phyloP scores from a whole-genome alignment of 1,140 invertebrate species.

The Colletes latitarsis region DNA sequence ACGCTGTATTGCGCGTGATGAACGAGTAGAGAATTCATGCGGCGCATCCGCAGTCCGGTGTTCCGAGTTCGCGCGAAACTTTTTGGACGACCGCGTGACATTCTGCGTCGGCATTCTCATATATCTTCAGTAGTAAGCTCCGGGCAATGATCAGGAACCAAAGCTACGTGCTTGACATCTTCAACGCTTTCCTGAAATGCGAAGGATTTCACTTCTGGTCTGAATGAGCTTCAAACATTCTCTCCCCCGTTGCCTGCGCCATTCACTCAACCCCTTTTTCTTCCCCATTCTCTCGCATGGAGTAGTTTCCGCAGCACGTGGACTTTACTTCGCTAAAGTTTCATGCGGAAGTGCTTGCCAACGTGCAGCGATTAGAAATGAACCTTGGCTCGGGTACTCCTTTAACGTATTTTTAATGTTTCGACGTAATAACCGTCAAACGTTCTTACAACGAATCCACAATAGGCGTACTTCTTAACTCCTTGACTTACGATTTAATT shows the following conservation, averaged over 20 bases:
- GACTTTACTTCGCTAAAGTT: constrained; percentile 31
- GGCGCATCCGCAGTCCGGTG: no score
- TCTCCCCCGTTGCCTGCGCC: constrained; percentile 3
- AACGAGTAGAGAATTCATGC: background rate
- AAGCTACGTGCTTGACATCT: constrained; percentile 47
- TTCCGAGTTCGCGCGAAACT: constrained; percentile 21
- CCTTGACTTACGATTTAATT: no score
- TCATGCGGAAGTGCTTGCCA: background rate
- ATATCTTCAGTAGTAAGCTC: constrained; percentile 21
- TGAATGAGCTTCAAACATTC: constrained; percentile 48
- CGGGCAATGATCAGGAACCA: constrained; percentile 47
- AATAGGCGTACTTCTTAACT: no score
- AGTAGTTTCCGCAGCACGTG: constrained; percentile 17
- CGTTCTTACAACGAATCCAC: background rate
- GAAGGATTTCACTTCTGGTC: constrained; percentile 45
- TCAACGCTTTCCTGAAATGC: constrained; percentile 25
- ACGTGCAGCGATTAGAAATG: constrained; percentile 26
- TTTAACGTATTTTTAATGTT: background rate
- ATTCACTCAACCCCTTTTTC: constrained; percentile 23
- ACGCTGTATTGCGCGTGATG: background rate
- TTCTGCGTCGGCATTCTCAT: constrained; percentile 15
- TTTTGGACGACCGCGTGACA: constrained; percentile 21
- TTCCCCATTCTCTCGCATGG: background rate
- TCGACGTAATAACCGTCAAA: background rate
- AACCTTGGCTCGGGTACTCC: background rate